These are phyloP conservation scores for Euwallacea similis DNA, from an alignment of 1,140 invertebrate genomes.

Conservation along the genomic window DNA sequence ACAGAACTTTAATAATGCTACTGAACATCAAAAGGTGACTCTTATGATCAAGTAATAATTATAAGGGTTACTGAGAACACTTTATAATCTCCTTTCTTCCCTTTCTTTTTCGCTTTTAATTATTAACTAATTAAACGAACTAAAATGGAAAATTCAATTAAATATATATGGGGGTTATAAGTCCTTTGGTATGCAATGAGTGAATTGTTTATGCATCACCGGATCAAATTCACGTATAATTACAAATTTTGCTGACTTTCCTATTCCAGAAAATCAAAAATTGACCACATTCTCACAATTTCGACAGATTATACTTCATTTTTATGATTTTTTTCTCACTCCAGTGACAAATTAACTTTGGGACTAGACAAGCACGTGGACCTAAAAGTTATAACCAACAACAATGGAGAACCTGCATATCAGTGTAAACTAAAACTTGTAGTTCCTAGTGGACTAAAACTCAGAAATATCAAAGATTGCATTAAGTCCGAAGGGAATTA, in stretches of 20 bases:
- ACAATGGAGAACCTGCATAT: conserved; percentile 42
- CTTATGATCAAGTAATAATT: too few species aligned
- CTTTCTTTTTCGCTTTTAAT: too few species aligned
- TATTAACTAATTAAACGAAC: too few species aligned
- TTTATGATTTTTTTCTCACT: not conserved
- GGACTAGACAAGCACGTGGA: conserved; percentile 32
- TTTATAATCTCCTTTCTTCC: too few species aligned
- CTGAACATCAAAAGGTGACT: too few species aligned
- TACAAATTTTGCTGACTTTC: too few species aligned
- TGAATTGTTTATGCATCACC: too few species aligned
- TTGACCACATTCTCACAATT: too few species aligned
- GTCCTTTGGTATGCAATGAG: not conserved
- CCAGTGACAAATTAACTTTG: conserved; percentile 25
- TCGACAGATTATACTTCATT: not conserved
- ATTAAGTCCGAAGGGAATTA: conserved; percentile 34
- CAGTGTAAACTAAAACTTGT: conserved; percentile 32
- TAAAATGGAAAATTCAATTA: not conserved
- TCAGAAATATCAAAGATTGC: conserved; percentile 39
- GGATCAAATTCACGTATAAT: too few species aligned
- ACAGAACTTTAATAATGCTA: too few species aligned
- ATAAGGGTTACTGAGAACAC: too few species aligned
- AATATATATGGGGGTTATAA: not conserved
- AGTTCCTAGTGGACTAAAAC: conserved; percentile 28
- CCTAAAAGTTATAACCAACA: conserved; percentile 28
- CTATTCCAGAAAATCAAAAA: too few species aligned